These are phyloP conservation scores for Ctenochaetus hawaiiensis DNA, from an alignment of 2,797 vertebrate genomes.

Conservation along the genomic window DNA sequence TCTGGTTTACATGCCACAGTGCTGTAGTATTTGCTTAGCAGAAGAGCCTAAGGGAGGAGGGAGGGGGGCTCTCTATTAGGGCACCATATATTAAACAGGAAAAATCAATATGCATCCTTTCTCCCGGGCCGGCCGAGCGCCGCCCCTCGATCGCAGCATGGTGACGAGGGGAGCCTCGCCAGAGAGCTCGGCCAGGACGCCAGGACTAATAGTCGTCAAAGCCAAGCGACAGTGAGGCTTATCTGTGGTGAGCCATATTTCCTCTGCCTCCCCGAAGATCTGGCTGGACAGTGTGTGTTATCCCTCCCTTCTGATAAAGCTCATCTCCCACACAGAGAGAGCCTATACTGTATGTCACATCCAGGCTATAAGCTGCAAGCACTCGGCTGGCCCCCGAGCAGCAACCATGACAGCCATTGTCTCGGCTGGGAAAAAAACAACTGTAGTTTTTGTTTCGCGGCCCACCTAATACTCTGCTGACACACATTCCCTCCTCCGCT, in stretches of 20 bases:
- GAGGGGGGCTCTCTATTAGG: conserved; percentile 62
- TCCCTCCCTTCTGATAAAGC: conserved; percentile 71
- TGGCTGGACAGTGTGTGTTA: conserved; percentile 71
- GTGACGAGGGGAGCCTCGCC: conserved; percentile 51
- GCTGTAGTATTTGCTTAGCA: conserved; percentile 60
- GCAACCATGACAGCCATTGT: conserved; percentile 60
- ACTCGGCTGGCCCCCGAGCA: conserved; percentile 34
- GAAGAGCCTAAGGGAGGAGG: conserved; percentile 19
- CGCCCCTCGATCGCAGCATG: conserved; percentile 59
- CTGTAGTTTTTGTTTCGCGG: conserved; percentile 75
- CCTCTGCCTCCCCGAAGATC: conserved; percentile 70
- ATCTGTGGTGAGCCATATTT: conserved; percentile 72
- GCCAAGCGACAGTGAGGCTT: conserved; percentile 76
- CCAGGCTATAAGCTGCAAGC: conserved; percentile 57
- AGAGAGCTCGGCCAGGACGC: conserved; percentile 57
- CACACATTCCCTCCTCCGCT: conserved; percentile 61
- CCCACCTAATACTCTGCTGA: conserved; percentile 80
- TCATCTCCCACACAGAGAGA: conserved; percentile 55
- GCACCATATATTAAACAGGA: conserved; percentile 56
- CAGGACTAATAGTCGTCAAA: conserved; percentile 71
- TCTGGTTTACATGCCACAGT: conserved; percentile 53
- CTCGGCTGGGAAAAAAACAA: conserved; percentile 62
- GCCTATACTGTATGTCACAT: conserved; percentile 69
- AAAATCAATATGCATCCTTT: conserved; percentile 79
- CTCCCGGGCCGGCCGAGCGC: conserved; percentile 33